Evolutionary conservation across 53 echinoderm and acorn worm species (phyloP), one percentile per base, ranked within the genome.

Genomic region (Actinopyga echinites): DNA sequence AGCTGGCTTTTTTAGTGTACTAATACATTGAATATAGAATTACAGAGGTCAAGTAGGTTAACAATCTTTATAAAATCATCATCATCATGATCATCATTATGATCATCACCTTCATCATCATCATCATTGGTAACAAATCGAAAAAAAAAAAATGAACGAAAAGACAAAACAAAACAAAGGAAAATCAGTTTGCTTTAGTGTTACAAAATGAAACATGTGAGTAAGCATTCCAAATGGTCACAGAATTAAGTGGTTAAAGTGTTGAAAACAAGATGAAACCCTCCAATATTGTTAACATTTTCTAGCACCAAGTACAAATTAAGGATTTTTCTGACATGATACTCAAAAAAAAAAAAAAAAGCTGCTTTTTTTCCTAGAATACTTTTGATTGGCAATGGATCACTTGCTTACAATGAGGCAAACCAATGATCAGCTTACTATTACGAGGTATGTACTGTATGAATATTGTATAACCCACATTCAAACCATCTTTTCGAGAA

Each of bases 401-500:
- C 49, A 49, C 49, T 49, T 49, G 49, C 49, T 49, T 49, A 49
- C 49, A 49, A 15, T 49, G 49, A 49, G 49, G 49, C 49, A 49
- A 49, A 49, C 49, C 49, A 49, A 49, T 49, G 49, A 49, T 17
- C 49, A 49, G 49, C 22, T 68, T 68, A 36, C 68, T 38, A 6
- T 68, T 68, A 68, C 68, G 68, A 68, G 68, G 68, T 68, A 68
- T 68, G 49, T 68, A 68, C 68, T 68, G 68, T 68, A 68, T 68
- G 68, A 68, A 68, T 38, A 49, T 49, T 49, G 49, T 49, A 49
- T 49, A 49, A 49, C 49, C 49, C 49, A 49, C 49, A 49, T 49
- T 49, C 49, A 49, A 49, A 8, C 44, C 44, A 44, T 17, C 17
- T 49, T 49, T 49, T 49, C 17, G 15, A 49, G 17, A 49, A 49